Evolutionary conservation across 2,113 vertebrate species (phyloP), one percentile per base, ranked within the genome.

Genomic region (Oryzias curvinotus): DNA sequence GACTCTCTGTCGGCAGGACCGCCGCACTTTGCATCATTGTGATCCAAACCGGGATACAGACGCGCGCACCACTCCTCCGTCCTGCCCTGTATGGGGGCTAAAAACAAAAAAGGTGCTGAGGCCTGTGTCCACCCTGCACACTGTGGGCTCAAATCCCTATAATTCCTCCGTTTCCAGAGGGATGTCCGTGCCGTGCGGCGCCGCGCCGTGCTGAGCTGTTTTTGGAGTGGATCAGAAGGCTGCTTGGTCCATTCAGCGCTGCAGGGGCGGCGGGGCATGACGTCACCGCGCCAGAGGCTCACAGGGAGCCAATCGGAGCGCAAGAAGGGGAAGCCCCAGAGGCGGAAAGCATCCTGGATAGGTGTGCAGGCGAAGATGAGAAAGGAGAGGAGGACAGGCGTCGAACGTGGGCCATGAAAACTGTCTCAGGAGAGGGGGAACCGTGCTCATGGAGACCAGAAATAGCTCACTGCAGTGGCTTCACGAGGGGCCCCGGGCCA

Each of bases 21-120:
- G 96, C 92, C 77, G 96, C 92, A 93, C 95, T 97, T 93, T 98
- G 96, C 96, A 98, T 98, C 96, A 93, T 97, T 91, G 91, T 91
- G 92, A 91, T 91, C 90, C 91, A 88, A 77, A 83, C 73, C 84
- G 78, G 71, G 82, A 73, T 52, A 78, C 75, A 76, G 84, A 85
- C 80, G 85, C 79, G 86, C 87, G 73, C 83, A 66, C 88, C 82
- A 67, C 66, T 77, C 78, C 82, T 81, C 81, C 72, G 82, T 85
- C 84, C 83, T 68, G 73, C 59, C 54, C 61, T 12, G 45, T 55
- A 43, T 47, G 51, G 45, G 45, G 45, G 71, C 52, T 73, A 70
- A 48, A 49, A 62, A 71, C 50, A 73, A 71, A 69, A 65, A 62
- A 62, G 73, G 15, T 70, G 82, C 4, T 44, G 68, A 28, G 71